These are phyloP conservation scores for Euclidia mi DNA, from an alignment of 2,888 invertebrate genomes.

Conservation along the genomic window DNA sequence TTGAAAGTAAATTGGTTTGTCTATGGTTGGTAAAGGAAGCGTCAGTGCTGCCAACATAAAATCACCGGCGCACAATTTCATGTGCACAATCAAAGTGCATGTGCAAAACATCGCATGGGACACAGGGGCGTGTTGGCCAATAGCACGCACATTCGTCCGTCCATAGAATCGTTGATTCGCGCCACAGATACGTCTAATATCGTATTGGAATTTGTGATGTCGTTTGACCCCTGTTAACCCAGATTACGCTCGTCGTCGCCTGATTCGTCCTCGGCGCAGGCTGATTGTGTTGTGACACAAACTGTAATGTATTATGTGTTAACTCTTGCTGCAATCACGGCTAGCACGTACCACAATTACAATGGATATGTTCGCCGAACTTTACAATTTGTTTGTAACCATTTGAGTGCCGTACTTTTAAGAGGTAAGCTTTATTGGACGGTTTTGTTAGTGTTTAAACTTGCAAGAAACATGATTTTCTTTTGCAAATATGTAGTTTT, in stretches of 20 bases:
- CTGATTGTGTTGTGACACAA: conserved; percentile 90
- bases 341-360: conserved; percentile 83
- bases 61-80: conserved; percentile 48
- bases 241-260: conserved; percentile 91
- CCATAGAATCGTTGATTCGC: conserved; percentile 86
- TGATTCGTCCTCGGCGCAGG: conserved; percentile 88
- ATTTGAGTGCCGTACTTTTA: conserved; percentile 35
- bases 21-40: conserved; percentile 11
- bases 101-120: conserved; percentile 52
- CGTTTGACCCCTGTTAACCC: conserved; percentile 94
- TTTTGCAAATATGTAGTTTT: neutral
- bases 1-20: too few species aligned
- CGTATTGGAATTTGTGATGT: conserved; percentile 92
- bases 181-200: conserved; percentile 90
- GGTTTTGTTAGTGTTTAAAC: conserved; percentile 18
- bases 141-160: conserved; percentile 70
- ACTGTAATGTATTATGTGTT: conserved; percentile 90
- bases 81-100: conserved; percentile 55
- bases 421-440: conserved; percentile 41
- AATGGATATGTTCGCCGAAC: conserved; percentile 85
- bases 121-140: conserved; percentile 57
- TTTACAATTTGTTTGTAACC: conserved; percentile 78
- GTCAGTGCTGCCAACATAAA: conserved; percentile 28
- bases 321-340: conserved; percentile 90
- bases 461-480: neutral